Conservation (phyloP, 1,140 invertebrate genomes). For the Diorhabda elongata region DNA sequence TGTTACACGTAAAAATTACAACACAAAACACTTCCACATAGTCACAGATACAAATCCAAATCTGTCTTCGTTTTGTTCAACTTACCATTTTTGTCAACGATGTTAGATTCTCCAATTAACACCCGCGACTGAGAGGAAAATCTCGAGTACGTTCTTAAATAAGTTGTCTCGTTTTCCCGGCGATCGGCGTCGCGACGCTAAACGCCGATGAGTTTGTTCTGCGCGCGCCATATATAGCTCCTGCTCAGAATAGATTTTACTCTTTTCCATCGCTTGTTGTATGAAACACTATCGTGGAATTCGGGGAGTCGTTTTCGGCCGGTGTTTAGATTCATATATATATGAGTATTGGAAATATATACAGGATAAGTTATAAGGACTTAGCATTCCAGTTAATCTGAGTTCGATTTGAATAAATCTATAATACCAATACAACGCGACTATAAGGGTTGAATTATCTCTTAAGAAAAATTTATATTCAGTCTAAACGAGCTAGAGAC, state of each 20-base stretch:
- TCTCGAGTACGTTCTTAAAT: constrained; percentile 35
- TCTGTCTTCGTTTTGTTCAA: constrained; percentile 4
- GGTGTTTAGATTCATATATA: background rate
- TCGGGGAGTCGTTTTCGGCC: background rate
- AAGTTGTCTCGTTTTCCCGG: constrained; percentile 33
- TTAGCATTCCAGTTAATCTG: too few species aligned
- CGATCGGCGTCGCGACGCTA: constrained; percentile 22
- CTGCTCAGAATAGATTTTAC: constrained; percentile 40
- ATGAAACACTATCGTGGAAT: constrained; percentile 37
- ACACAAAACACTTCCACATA: constrained; percentile 1
- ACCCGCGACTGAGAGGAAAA: constrained; percentile 39
- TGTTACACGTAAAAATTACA: constrained; percentile 5
- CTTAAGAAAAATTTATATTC: too few species aligned
- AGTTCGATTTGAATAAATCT: too few species aligned
- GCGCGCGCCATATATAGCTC: constrained; percentile 43
- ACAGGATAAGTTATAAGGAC: too few species aligned
- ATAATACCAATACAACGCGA: too few species aligned
- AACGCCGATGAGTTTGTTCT: constrained; percentile 21
- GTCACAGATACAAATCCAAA: background rate
- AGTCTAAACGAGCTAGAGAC: too few species aligned
- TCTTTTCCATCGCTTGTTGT: constrained; percentile 16
- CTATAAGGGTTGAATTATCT: too few species aligned
- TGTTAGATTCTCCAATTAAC: constrained; percentile 35
- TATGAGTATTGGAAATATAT: too few species aligned
- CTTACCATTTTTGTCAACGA: constrained; percentile 41